These are phyloP conservation scores for Cataglyphis cursor DNA, from an alignment of 2,888 invertebrate genomes.

Conservation along the genomic window DNA sequence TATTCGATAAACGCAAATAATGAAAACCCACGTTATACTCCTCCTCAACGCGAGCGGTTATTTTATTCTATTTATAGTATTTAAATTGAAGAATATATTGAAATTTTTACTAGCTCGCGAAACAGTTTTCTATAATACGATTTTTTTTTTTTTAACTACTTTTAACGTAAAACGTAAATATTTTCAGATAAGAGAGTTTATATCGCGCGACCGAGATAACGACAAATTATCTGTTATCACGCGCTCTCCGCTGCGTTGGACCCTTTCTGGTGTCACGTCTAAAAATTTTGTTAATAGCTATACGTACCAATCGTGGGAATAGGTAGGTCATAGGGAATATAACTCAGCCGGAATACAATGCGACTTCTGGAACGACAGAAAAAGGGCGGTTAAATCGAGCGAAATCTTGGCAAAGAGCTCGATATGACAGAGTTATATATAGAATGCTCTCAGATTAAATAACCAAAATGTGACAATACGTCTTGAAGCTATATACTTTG, in stretches of 20 bases:
- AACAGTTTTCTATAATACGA: background rate
- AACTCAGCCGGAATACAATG: constrained; percentile 32
- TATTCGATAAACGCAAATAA: background rate
- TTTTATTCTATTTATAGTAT: background rate
- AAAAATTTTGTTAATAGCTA: constrained; percentile 36
- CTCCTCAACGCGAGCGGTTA: background rate
- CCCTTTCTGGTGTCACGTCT: constrained; percentile 20
- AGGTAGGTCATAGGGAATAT: constrained; percentile 41
- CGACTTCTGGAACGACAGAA: constrained; percentile 2
- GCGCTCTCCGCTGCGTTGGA: background rate
- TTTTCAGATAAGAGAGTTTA: constrained; percentile 45
- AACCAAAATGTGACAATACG: background rate
- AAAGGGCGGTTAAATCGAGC: constrained; percentile 46
- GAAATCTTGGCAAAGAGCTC: constrained; percentile 1
- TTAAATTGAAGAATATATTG: background rate
- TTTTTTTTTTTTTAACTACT: background rate
- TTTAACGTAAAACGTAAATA: constrained; percentile 29
- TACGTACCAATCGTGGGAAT: constrained; percentile 16
- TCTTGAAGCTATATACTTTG: background rate
- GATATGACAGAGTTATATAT: background rate
- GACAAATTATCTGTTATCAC: constrained; percentile 35
- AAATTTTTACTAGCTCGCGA: background rate
- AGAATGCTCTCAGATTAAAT: background rate
- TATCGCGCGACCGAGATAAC: constrained; percentile 45
- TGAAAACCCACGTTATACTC: background rate